Conservation (phyloP, 2,888 invertebrate genomes). For the Epinotia nisella region DNA sequence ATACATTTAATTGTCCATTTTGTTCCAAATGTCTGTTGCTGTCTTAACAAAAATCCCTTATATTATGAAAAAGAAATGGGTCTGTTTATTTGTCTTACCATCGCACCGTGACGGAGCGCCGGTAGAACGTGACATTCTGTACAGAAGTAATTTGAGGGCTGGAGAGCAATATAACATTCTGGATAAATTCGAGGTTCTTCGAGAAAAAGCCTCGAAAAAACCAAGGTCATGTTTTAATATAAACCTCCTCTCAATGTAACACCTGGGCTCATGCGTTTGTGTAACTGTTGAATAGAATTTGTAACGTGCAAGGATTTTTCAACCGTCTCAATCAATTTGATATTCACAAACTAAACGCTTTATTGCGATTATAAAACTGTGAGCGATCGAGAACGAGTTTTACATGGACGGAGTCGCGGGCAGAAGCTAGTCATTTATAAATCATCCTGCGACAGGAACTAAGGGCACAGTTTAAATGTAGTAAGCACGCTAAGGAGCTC, state of each 20-base stretch:
- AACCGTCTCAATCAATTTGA: neutral
- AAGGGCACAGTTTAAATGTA: neutral
- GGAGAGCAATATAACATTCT: neutral
- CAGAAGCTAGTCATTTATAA: too few relatives aligned
- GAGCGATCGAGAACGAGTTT: too few relatives aligned
- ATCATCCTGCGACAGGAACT: neutral
- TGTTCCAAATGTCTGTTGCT: too few relatives aligned
- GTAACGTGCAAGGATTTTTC: too few relatives aligned
- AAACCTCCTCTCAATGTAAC: too few relatives aligned
- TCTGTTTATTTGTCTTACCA: conserved; percentile 5
- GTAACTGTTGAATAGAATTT: neutral
- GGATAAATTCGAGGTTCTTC: neutral
- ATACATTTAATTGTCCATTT: too few relatives aligned
- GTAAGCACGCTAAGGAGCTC: conserved; percentile 11
- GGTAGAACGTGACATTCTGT: conserved; percentile 7
- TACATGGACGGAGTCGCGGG: too few relatives aligned
- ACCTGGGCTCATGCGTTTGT: neutral
- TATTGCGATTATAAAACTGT: too few relatives aligned
- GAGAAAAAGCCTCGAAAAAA: neutral
- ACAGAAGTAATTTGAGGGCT: conserved; percentile 6
- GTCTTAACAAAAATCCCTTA: neutral
- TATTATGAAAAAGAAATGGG: neutral
- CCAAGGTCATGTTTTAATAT: too few relatives aligned
- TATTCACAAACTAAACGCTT: neutral
- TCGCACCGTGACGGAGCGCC: neutral